Evolutionary conservation across 2,888 invertebrate species (phyloP).

Genomic region (Tribolium freemani): DNA sequence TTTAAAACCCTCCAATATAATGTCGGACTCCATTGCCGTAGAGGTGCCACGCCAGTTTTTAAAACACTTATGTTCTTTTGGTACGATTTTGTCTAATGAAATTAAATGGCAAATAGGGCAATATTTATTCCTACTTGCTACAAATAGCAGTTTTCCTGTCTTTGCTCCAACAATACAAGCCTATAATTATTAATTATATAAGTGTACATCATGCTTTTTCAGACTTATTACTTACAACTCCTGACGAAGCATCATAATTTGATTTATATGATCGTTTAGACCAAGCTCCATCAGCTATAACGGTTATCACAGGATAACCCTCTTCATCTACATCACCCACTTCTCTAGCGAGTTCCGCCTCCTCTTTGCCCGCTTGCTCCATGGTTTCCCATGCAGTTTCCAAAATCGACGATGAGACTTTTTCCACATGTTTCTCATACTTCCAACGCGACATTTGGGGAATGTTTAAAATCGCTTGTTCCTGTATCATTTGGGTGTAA

Average conservation of each 20-base stretch:
- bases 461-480: background rate
- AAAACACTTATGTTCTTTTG: too few relatives aligned
- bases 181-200: background rate
- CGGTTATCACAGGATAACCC: constrained; percentile 35
- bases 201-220: background rate
- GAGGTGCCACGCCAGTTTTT: too few relatives aligned
- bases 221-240: constrained; percentile 7
- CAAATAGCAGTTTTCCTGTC: constrained; percentile 28
- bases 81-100: too few relatives aligned
- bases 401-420: background rate
- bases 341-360: background rate
- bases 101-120: too few relatives aligned
- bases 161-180: constrained; percentile 29
- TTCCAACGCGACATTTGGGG: background rate
- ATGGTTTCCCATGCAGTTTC: background rate
- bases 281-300: constrained; percentile 44
- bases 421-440: background rate
- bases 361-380: background rate
- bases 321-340: constrained; percentile 25
- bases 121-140: constrained; percentile 38
- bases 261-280: constrained; percentile 37
- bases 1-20: too few relatives aligned
- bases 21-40: too few relatives aligned
- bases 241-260: constrained; percentile 1
- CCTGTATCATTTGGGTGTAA: background rate